These are phyloP conservation scores for Isoperla grammatica DNA, from an alignment of 2,888 invertebrate species.

Conservation along the genomic window DNA sequence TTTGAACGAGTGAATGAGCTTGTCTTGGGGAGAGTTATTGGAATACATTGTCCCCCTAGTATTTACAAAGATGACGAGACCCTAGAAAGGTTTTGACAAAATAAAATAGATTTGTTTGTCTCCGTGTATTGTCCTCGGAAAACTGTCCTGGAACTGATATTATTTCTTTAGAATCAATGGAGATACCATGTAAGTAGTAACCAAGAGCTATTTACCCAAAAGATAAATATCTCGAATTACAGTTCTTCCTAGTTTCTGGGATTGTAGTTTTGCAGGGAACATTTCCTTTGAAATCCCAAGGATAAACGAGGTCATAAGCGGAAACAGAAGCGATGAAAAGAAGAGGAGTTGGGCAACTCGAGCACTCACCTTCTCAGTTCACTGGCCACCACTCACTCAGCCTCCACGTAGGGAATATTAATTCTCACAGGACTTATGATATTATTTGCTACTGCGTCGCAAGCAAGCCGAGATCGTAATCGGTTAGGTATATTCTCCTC, in stretches of 20 bases:
- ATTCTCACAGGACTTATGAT: too few relatives aligned
- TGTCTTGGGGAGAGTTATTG: too few relatives aligned
- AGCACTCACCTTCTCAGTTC: too few relatives aligned
- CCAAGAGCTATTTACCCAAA: conserved; percentile 17
- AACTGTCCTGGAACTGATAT: background rate
- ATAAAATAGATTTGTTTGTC: conserved; percentile 16
- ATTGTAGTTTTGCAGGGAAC: background rate
- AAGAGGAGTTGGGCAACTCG: background rate
- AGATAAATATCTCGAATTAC: conserved; percentile 26
- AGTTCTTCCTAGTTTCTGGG: conserved; percentile 7
- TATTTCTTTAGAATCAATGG: background rate
- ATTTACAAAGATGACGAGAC: conserved; percentile 5
- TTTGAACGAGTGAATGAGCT: background rate
- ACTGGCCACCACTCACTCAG: too few relatives aligned
- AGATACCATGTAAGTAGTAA: background rate
- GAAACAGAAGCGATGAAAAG: conserved; percentile 2
- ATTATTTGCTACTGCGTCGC: too few relatives aligned
- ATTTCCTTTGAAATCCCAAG: conserved; percentile 5
- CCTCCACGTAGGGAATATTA: too few relatives aligned
- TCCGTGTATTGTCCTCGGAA: background rate
- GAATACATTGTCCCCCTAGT: too few relatives aligned
- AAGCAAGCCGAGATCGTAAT: too few relatives aligned
- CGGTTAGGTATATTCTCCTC: too few relatives aligned
- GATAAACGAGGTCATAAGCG: background rate
- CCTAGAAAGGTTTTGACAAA: conserved; percentile 1